Conservation (phyloP, 37 sponge, comb jelly and placozoan genomes). For the Haliclona indistincta region DNA sequence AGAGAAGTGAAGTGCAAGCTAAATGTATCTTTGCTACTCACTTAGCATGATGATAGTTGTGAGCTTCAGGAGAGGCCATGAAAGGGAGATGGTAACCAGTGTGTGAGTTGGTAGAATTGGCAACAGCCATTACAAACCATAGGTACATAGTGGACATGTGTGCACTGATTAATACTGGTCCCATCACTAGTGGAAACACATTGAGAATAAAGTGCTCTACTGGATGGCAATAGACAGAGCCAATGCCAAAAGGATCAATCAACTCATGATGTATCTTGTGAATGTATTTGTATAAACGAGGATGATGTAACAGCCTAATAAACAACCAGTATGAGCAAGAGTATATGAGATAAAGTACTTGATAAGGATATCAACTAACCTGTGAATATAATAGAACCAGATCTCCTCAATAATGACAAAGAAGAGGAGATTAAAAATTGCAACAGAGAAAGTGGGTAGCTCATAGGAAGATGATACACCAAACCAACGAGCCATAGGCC, state of each 20-base stretch:
- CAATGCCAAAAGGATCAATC: constrained; percentile 82
- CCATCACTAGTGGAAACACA: constrained; percentile 50
- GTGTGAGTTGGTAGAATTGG: constrained; percentile 73
- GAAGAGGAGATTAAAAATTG: constrained; percentile 52
- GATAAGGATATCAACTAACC: no score
- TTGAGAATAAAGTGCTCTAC: constrained; percentile 78
- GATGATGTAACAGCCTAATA: constrained; percentile 76
- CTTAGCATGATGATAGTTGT: constrained; percentile 91
- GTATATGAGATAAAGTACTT: no score
- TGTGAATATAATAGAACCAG: constrained; percentile 86
- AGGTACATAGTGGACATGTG: constrained; percentile 79
- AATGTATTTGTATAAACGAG: constrained; percentile 78
- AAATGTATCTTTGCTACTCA: no score
- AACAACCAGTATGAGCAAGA: no score
- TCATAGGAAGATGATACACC: constrained; percentile 50
- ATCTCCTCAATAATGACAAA: constrained; percentile 64
- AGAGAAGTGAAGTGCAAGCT: neutral
- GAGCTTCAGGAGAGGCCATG: constrained; percentile 82
- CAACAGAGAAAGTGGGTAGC: constrained; percentile 67
- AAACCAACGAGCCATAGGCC: constrained; percentile 48
- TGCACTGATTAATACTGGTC: constrained; percentile 71
- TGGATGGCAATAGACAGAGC: constrained; percentile 82
- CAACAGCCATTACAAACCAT: constrained; percentile 59
- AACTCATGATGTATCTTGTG: constrained; percentile 98
- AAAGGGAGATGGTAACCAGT: constrained; percentile 95